Evolutionary conservation across 2,888 invertebrate genomes (phyloP).

Genomic region (Exocentrus adspersus): DNA sequence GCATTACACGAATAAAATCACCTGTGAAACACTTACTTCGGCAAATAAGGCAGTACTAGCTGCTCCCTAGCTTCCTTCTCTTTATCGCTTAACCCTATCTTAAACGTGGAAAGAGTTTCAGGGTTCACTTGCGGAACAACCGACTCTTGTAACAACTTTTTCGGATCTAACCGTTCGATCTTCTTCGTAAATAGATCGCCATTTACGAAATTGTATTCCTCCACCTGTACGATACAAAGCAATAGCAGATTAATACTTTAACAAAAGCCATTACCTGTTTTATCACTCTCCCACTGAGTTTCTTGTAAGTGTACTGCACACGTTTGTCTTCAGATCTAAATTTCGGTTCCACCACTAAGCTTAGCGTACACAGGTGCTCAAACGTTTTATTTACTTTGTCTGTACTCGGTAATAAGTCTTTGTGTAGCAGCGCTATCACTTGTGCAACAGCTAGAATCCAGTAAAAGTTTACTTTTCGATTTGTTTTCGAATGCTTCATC

Average conservation of each 20-base stretch:
- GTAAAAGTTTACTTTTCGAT: too few species aligned
- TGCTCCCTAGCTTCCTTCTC: slow-evolving; percentile 68
- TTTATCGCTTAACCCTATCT: slow-evolving; percentile 71
- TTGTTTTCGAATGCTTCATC: slow-evolving; percentile 63
- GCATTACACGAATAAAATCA: slow-evolving; percentile 3
- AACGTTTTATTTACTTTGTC: slow-evolving; percentile 64
- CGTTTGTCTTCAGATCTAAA: slow-evolving; percentile 56
- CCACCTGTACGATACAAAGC: too few species aligned
- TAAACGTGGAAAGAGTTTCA: slow-evolving; percentile 70
- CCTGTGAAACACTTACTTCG: slow-evolving; percentile 62
- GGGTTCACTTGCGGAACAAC: slow-evolving; percentile 54
- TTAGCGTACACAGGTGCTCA: slow-evolving; percentile 62
- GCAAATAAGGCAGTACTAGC: slow-evolving; percentile 70
- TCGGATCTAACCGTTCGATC: slow-evolving; percentile 58
- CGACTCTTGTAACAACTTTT: slow-evolving; percentile 38
- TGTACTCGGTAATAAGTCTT: slow-evolving; percentile 64
- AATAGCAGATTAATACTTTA: too few species aligned
- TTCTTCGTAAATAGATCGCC: slow-evolving; percentile 57
- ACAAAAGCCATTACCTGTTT: slow-evolving; percentile 64
- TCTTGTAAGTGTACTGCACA: slow-evolving; percentile 63
- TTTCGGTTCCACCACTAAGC: slow-evolving; percentile 59
- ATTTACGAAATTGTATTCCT: slow-evolving; percentile 56
- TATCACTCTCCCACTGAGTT: slow-evolving; percentile 66
- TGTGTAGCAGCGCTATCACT: slow-evolving; percentile 61
- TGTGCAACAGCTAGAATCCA: slow-evolving; percentile 47